Conservation (phyloP, 2,888 invertebrate genomes). For the Bhutanitis thaidina region DNA sequence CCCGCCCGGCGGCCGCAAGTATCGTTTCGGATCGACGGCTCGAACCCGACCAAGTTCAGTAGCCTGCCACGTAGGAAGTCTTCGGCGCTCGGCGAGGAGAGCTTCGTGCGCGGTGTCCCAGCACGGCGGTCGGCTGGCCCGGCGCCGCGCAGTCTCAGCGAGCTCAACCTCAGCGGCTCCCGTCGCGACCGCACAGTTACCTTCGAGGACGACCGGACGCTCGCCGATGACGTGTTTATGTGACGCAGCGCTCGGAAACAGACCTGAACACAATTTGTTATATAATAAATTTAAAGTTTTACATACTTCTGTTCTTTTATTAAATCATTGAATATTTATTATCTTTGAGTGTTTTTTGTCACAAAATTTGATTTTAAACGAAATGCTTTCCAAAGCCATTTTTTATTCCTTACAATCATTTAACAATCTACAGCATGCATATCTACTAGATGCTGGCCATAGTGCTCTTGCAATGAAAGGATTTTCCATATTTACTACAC, state of each 20-base stretch:
- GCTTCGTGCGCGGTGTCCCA: conserved; percentile 84
- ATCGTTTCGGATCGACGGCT: conserved; percentile 58
- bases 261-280: conserved; percentile 51
- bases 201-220: conserved; percentile 38
- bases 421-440: no score
- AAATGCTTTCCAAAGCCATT: no score
- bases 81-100: conserved; percentile 50
- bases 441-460: no score
- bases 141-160: conserved; percentile 88
- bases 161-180: conserved; percentile 86
- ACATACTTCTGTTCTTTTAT: background rate
- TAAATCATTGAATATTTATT: background rate
- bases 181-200: conserved; percentile 34
- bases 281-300: conserved; percentile 41
- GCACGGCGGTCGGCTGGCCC: conserved; percentile 79
- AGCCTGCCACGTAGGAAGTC: conserved; percentile 77
- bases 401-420: no score
- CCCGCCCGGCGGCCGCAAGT: conserved; percentile 51
- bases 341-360: no score
- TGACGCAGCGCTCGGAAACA: conserved; percentile 68
- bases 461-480: no score
- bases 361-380: no score
- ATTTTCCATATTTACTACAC: no score
- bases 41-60: conserved; percentile 72
- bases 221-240: conserved; percentile 88